Evolutionary conservation across 2,797 vertebrate species (phyloP), one percentile per base, ranked within the genome.

Genomic region (Tragelaphus oryx): DNA sequence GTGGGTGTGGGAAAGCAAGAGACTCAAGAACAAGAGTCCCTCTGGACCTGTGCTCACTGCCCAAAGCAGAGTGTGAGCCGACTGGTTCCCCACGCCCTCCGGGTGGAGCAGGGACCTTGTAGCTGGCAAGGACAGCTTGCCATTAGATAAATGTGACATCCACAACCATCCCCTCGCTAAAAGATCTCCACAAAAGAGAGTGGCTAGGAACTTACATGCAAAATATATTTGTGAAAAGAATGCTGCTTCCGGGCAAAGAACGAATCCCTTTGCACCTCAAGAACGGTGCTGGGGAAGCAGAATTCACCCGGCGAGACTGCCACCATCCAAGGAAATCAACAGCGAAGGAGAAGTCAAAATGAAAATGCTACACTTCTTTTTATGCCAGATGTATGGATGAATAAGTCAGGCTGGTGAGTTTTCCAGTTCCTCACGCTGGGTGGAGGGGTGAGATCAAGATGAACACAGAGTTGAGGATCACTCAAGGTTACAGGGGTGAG

Each of bases 1-100:
- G 87, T n/a, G 78, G 93, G 88, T 88, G 91, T 94, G 93, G 82
- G 91, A 92, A 96, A 9, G 37, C 41, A 2, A 26, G 48, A 52
- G 57, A 22, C 41, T 86, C 50, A 18, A 41, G 55, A n/a, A 65
- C 1, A 5, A 33, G 55, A 76, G 76, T 65, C 48, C 82, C 92
- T 91, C 28, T 52, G 79, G 1, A 26, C 54, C 48, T 59, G 89
- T 48, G n/a, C 41, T 28, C 0, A 11, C 30, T 62, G 26, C 85
- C 92, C 24, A 16, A 22, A 0, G 17, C n/a, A 87, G 83, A 96
- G 95, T 52, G 89, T 65, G 33, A 89, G 89, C 96, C 6, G 50
- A 95, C 96, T 57, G 55, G 95, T 94, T 96, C 79, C 13, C 6
- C 20, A 2, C 24, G 4, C 1, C 4, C 75, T 55, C 59, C 12